Conservation (phyloP, 2,113 vertebrate species). For the Tamias sibiricus region DNA sequence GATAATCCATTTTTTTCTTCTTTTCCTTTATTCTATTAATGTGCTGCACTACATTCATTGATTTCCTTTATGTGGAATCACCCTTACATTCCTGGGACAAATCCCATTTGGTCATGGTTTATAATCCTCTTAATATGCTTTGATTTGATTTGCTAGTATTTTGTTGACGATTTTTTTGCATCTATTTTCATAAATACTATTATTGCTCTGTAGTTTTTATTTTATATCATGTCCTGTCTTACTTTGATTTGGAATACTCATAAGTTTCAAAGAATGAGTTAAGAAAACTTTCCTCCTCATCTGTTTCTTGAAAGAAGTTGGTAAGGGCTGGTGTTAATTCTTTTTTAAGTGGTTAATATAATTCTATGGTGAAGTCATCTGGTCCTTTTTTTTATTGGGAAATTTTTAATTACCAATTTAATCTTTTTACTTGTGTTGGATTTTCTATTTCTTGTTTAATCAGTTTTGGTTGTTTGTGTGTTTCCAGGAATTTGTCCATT, state of each 20-base stretch:
- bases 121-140: background rate
- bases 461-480: background rate
- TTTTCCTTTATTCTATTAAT: background rate
- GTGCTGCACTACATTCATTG: background rate
- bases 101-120: background rate
- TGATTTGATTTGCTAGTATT: background rate
- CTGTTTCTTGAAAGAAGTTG: too few species aligned
- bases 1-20: too few species aligned
- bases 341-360: background rate
- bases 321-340: background rate
- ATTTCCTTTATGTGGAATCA: background rate
- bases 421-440: too few species aligned
- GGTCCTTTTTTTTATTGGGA: too few species aligned
- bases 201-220: constrained; percentile 23
- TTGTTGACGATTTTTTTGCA: background rate
- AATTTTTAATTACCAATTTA: too few species aligned
- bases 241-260: background rate
- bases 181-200: background rate
- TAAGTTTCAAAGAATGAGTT: background rate
- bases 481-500: constrained; percentile 12
- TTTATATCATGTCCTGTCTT: background rate
- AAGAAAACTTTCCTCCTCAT: background rate
- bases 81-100: background rate
- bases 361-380: background rate
- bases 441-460: too few species aligned